Base-by-base conservation (phyloP, 2,888 invertebrate species). In the Sphaeridia pumilis region DNA sequence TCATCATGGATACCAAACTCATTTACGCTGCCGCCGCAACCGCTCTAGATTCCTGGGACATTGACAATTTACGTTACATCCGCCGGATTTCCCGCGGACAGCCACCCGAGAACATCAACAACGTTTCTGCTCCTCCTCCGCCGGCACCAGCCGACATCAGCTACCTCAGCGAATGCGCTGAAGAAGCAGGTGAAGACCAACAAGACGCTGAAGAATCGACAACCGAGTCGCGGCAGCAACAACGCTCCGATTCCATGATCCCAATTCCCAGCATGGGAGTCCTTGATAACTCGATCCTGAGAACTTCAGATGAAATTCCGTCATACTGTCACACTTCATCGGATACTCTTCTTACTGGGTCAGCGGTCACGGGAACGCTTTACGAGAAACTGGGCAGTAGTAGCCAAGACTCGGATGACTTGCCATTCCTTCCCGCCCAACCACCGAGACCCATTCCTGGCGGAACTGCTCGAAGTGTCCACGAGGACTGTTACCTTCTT, bases 11-110 rank as follows among this genome's bases (percentile, higher is more conserved):
- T n/a, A 47, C 48, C 3, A 17, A 22, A 38, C 34, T 54, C 2
- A 44, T 50, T n/a, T 50, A 46, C 26, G 42, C 50, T 34, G 43
- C 52, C 4, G 38, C 55, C 17, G 28, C 51, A 4, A 44, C 43
- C 7, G 55, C 59, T 21, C 34, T 62, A 26, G 59, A 62, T 31
- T 57, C 57, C 10, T 62, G 61, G 61, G 61, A 62, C 43, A 56
- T 62, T 49, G 61, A 62, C 31, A 62, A 62, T 54, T 41, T 62
- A 7, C 58, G 56, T n/a, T 62, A 57, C 25, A 47, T 62, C 12
- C 50, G 55, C 2, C 58, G 58, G 51, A 48, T 59, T 7, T 60
- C 59, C 7, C 49, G 55, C 14, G 46, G 46, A 20, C 41, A 47
- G 1, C 43, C 27, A 10, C 46, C 46, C 26, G 53, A 52, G 38